Conservation (phyloP, 1,140 invertebrate species). For the Manduca sexta region DNA sequence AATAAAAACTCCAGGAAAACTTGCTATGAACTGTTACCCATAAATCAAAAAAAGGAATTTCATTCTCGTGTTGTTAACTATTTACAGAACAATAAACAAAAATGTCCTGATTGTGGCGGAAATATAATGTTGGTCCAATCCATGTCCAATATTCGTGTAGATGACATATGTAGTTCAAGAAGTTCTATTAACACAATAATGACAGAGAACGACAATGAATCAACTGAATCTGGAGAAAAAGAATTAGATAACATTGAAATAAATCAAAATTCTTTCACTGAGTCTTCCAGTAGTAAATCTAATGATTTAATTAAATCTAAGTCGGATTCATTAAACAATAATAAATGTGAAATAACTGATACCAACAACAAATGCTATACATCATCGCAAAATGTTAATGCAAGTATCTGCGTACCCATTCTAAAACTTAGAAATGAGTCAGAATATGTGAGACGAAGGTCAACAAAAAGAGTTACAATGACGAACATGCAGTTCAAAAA, state of each 20-base stretch:
- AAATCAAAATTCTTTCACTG: too few species aligned
- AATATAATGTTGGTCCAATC: conserved; percentile 54
- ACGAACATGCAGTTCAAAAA: conserved; percentile 30
- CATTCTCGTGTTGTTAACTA: conserved; percentile 66
- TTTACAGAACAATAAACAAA: conserved; percentile 63
- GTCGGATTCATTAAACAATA: conserved; percentile 10
- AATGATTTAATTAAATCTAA: conserved; percentile 6
- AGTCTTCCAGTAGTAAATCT: neutral
- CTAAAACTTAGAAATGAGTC: conserved; percentile 30
- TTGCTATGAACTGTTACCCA: conserved; percentile 68
- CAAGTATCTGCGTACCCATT: conserved; percentile 25
- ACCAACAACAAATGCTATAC: neutral
- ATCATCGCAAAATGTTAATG: neutral
- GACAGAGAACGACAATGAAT: neutral
- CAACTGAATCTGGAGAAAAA: neutral
- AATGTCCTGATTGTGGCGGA: conserved; percentile 62
- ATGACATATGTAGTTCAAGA: conserved; percentile 4
- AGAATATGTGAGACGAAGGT: conserved; percentile 17
- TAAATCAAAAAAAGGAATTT: conserved; percentile 72
- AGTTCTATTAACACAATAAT: neutral
- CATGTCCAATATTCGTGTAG: conserved; percentile 23
- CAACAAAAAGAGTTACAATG: conserved; percentile 49
- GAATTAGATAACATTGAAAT: too few species aligned
- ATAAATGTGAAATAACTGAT: neutral
- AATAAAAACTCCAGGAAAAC: conserved; percentile 60